Conservation (phyloP, 2,113 vertebrate species). For the Choloepus hoffmanni region DNA sequence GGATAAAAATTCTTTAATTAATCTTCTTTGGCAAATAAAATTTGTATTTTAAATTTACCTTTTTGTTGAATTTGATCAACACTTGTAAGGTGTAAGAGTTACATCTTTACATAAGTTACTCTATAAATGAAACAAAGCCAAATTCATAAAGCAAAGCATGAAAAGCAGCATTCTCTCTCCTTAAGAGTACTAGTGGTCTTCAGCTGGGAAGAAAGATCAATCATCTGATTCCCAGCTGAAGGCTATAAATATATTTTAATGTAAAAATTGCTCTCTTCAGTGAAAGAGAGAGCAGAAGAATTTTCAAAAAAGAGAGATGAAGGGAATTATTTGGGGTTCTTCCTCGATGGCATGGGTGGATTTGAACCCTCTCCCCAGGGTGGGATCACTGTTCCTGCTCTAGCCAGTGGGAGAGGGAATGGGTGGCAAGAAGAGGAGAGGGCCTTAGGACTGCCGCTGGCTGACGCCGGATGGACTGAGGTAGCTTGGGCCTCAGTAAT, state of each 20-base stretch:
- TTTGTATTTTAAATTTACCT: slow-evolving; percentile 46
- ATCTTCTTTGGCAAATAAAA: slow-evolving; percentile 82
- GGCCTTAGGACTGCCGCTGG: not conserved
- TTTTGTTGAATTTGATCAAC: slow-evolving; percentile 42
- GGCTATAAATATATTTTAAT: slow-evolving; percentile 55
- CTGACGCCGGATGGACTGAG: slow-evolving; percentile 21
- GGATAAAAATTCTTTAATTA: slow-evolving; percentile 72
- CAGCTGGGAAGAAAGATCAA: not conserved
- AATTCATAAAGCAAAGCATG: slow-evolving; percentile 53
- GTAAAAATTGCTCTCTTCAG: slow-evolving; percentile 37
- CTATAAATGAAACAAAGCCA: slow-evolving; percentile 4
- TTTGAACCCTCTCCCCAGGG: not conserved
- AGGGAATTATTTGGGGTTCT: not conserved
- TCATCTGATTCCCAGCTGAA: not conserved
- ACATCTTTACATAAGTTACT: slow-evolving; percentile 57
- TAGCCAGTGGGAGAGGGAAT: not conserved
- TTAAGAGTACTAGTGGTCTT: slow-evolving; percentile 43
- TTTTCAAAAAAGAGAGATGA: slow-evolving; percentile 10
- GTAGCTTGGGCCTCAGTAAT: not conserved
- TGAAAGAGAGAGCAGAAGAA: slow-evolving; percentile 29
- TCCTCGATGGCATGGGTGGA: not conserved
- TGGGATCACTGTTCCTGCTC: not conserved
- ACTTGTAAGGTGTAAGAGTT: slow-evolving; percentile 52
- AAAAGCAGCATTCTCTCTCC: slow-evolving; percentile 59
- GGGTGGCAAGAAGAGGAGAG: not conserved